These are phyloP conservation scores for Drosophila prosaltans DNA, from an alignment of 1,140 invertebrate species.

Conservation along the genomic window DNA sequence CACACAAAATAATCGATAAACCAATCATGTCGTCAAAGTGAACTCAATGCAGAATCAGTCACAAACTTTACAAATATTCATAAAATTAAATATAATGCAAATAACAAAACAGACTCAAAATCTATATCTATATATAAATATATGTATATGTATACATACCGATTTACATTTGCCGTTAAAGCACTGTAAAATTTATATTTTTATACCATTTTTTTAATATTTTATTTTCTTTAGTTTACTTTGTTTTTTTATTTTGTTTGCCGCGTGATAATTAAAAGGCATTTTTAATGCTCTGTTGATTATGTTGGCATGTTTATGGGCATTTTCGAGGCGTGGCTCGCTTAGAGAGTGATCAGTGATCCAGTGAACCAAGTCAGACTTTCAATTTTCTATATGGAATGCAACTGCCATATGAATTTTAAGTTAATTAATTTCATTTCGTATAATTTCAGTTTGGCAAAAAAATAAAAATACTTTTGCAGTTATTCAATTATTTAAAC, in stretches of 20 bases:
- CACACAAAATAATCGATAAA: no score
- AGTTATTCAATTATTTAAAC: constrained; percentile 2
- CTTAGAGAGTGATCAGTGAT: constrained; percentile 15
- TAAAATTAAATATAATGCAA: no score
- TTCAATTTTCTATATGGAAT: not conserved
- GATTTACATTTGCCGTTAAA: constrained; percentile 16
- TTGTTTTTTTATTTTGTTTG: constrained; percentile 22
- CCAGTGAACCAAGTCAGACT: constrained; percentile 22
- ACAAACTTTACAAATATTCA: no score
- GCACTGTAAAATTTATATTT: constrained; percentile 21
- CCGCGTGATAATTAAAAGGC: constrained; percentile 69
- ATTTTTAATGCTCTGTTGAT: constrained; percentile 61
- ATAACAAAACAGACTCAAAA: no score
- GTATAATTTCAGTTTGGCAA: not conserved
- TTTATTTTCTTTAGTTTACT: constrained; percentile 10
- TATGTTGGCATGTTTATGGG: constrained; percentile 42
- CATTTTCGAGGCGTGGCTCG: constrained; percentile 6
- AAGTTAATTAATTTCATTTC: constrained; percentile 6
- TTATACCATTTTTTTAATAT: constrained; percentile 25
- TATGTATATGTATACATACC: no score
- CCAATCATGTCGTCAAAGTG: no score
- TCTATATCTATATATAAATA: no score
- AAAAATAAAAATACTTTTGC: not conserved
- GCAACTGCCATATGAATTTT: not conserved
- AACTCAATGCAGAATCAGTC: no score